Evolutionary conservation across 1,140 invertebrate genomes (phyloP).

Genomic region (Araneus ventricosus): DNA sequence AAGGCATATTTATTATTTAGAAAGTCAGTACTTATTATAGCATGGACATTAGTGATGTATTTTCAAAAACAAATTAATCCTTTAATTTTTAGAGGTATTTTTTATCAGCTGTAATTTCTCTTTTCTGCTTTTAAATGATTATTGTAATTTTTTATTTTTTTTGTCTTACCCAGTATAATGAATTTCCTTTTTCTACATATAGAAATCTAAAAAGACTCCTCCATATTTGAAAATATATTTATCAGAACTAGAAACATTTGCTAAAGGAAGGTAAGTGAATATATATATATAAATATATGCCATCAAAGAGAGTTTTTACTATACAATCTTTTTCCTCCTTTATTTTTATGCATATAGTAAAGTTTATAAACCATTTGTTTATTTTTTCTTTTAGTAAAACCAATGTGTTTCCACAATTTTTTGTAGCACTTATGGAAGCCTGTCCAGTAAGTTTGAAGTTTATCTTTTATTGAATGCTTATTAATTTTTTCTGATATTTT

Average conservation of each 20-base stretch:
- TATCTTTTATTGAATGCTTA: neutral
- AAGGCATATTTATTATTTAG: no score
- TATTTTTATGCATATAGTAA: neutral
- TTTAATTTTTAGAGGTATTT: no score
- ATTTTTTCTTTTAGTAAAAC: slow-evolving; percentile 39
- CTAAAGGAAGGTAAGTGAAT: slow-evolving; percentile 29
- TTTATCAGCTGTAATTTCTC: neutral
- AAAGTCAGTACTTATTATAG: no score
- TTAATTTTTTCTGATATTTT: neutral
- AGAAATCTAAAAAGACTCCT: slow-evolving; percentile 8
- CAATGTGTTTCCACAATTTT: slow-evolving; percentile 55
- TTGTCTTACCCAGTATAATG: no score
- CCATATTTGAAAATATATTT: slow-evolving; percentile 47
- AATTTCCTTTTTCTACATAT: neutral
- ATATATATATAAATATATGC: neutral
- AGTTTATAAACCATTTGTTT: neutral
- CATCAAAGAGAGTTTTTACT: no score
- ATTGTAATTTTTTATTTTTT: no score
- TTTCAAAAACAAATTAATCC: no score
- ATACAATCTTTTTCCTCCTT: neutral
- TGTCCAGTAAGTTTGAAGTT: slow-evolving; percentile 48
- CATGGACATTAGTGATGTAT: no score
- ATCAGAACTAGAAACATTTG: slow-evolving; percentile 49
- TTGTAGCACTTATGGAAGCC: slow-evolving; percentile 41
- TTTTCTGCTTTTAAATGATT: neutral